phyloP scores from a whole-genome alignment of 2,113 vertebrate genomes.

The Phaetusa simplex region DNA sequence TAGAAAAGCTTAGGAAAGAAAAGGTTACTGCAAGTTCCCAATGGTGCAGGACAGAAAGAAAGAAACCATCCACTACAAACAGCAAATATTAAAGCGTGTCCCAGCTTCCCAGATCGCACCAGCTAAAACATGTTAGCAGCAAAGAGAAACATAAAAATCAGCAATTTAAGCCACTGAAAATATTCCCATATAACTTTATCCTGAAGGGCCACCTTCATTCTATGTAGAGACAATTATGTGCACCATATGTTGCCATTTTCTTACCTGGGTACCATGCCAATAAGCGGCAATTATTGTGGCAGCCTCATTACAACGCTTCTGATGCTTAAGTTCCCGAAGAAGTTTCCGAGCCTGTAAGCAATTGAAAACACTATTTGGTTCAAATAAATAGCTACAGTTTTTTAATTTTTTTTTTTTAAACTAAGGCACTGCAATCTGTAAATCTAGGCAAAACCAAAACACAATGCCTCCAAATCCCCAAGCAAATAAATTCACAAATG shows the following conservation, averaged over 20 bases:
- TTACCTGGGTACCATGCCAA: constrained; percentile 95
- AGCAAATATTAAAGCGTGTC: constrained; percentile 42
- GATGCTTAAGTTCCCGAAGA: constrained; percentile 91
- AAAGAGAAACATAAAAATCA: background rate
- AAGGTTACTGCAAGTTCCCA: constrained; percentile 70
- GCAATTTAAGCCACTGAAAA: constrained; percentile 40
- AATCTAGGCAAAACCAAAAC: background rate
- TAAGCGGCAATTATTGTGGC: constrained; percentile 91
- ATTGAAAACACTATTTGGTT: background rate
- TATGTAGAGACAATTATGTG: background rate
- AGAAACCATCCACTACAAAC: constrained; percentile 25
- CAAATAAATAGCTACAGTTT: background rate
- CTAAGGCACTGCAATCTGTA: background rate
- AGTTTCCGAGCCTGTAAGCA: constrained; percentile 86
- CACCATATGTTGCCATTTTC: background rate
- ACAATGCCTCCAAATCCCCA: background rate
- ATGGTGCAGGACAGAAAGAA: constrained; percentile 31
- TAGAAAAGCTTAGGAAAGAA: constrained; percentile 73
- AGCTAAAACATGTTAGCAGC: constrained; percentile 35
- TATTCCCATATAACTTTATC: background rate
- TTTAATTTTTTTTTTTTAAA: background rate
- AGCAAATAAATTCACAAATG: background rate
- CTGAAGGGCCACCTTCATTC: background rate
- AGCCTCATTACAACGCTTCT: constrained; percentile 91
- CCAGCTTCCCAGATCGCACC: constrained; percentile 56